phyloP scores from a whole-genome alignment of 2,888 invertebrate species.

The Mythimna lalbum region DNA sequence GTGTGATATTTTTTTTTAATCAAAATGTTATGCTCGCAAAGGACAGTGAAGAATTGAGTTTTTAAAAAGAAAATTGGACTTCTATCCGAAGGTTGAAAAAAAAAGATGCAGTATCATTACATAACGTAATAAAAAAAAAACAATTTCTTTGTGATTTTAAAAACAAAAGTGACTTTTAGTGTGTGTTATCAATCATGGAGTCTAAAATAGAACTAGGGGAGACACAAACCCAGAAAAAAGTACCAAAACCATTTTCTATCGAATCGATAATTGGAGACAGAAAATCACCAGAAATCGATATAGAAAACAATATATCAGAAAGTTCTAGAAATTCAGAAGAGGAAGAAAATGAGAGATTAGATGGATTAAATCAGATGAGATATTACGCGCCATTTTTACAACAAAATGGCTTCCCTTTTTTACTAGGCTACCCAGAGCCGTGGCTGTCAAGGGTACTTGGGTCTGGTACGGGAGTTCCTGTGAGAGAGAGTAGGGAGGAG shows the following conservation, averaged over 20 bases:
- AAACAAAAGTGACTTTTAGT: slow-evolving; percentile 54
- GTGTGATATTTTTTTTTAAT: background rate
- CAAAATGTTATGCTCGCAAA: background rate
- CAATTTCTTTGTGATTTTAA: slow-evolving; percentile 42
- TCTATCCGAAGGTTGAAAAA: slow-evolving; percentile 13
- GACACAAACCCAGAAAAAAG: slow-evolving; percentile 82
- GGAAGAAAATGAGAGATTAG: slow-evolving; percentile 79
- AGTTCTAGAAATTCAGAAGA: slow-evolving; percentile 85
- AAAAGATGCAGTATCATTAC: slow-evolving; percentile 8
- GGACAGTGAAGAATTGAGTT: background rate
- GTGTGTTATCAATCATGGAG: slow-evolving; percentile 72
- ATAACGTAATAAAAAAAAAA: slow-evolving; percentile 4
- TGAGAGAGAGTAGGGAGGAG: slow-evolving; percentile 76
- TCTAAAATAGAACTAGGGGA: slow-evolving; percentile 76
- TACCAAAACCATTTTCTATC: slow-evolving; percentile 92
- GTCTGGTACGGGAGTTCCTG: slow-evolving; percentile 67
- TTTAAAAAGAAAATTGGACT: background rate
- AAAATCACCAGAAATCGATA: slow-evolving; percentile 87
- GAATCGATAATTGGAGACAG: slow-evolving; percentile 91
- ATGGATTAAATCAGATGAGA: slow-evolving; percentile 84
- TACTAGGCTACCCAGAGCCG: slow-evolving; percentile 86
- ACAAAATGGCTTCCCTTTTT: slow-evolving; percentile 87
- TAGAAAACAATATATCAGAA: slow-evolving; percentile 85
- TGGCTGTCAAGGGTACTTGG: slow-evolving; percentile 84
- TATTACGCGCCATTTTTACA: slow-evolving; percentile 88